Conservation (phyloP, 2,113 vertebrate genomes). For the Onychostruthus taczanowskii region DNA sequence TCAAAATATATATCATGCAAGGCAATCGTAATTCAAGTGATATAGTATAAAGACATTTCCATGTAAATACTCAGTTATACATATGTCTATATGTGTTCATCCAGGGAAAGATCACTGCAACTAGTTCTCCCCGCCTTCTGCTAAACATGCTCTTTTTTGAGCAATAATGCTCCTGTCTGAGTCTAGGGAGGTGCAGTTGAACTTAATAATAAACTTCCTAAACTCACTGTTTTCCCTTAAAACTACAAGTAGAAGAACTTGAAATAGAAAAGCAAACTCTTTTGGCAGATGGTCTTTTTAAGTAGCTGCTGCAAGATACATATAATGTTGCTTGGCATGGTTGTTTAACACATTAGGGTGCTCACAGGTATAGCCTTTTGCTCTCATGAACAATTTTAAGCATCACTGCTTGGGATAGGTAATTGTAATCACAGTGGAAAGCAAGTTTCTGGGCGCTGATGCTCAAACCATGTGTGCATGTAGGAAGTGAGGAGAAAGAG, state of each 20-base stretch:
- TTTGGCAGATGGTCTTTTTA: slow-evolving; percentile 68
- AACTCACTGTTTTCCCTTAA: slow-evolving; percentile 51
- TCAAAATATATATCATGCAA: slow-evolving; percentile 69
- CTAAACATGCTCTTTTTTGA: not conserved
- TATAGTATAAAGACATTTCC: slow-evolving; percentile 37
- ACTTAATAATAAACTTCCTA: slow-evolving; percentile 15
- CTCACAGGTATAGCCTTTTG: slow-evolving; percentile 67
- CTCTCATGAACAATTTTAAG: slow-evolving; percentile 71
- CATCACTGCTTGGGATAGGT: slow-evolving; percentile 66
- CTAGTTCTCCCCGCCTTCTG: not conserved
- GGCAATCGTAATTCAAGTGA: slow-evolving; percentile 56
- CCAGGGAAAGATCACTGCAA: not conserved
- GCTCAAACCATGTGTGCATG: not conserved
- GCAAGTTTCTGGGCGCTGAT: slow-evolving; percentile 36
- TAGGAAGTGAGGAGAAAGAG: not conserved
- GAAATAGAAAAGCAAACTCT: slow-evolving; percentile 51
- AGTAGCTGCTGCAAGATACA: slow-evolving; percentile 51
- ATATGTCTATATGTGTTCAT: not conserved
- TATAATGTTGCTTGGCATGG: slow-evolving; percentile 55
- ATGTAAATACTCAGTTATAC: slow-evolving; percentile 22
- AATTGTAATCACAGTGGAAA: slow-evolving; percentile 68
- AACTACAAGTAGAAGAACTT: slow-evolving; percentile 52
- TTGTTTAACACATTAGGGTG: slow-evolving; percentile 75
- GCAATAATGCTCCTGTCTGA: not conserved
- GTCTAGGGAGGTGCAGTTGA: slow-evolving; percentile 2